A percentile compares a stretch with the other conserved stretches of the same genome.
phyloP scores from a whole-genome alignment of 2,113 vertebrate genomes.

The Melanocharis versteri region DNA sequence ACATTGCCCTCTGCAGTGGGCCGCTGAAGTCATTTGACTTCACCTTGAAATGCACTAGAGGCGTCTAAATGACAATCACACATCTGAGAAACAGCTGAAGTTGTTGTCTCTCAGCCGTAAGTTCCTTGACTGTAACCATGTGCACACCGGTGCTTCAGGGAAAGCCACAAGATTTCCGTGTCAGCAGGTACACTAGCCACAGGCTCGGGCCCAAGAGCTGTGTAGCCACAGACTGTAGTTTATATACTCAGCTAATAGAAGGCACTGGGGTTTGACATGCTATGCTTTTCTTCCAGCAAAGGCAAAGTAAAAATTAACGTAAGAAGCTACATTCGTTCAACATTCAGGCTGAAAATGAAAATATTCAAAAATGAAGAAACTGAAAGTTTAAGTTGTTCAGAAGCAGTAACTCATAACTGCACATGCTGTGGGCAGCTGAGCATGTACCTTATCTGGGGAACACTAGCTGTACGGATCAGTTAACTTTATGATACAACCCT shows the following conservation, averaged over 20 bases:
- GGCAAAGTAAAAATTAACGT: background rate
- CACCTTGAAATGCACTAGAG: background rate
- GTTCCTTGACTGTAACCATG: background rate
- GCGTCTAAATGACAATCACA: background rate
- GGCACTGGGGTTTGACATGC: background rate
- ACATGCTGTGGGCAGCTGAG: background rate
- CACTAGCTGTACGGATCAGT: constrained; percentile 12
- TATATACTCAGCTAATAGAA: background rate
- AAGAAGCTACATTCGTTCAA: background rate
- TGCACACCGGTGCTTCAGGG: too few species aligned
- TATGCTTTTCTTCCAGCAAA: background rate
- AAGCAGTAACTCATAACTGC: constrained; percentile 14
- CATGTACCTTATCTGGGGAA: constrained; percentile 17
- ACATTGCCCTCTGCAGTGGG: background rate
- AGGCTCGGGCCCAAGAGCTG: background rate
- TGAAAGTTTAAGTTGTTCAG: constrained; percentile 10
- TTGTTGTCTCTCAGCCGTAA: background rate
- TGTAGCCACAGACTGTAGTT: background rate
- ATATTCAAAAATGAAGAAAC: background rate
- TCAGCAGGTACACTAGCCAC: background rate
- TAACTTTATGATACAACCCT: constrained; percentile 55
- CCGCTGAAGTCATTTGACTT: background rate
- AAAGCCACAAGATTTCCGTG: background rate
- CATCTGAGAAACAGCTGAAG: background rate
- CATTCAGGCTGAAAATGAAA: background rate